Conservation (phyloP, 2,888 invertebrate genomes). For the Siphonodentalium dalli region DNA sequence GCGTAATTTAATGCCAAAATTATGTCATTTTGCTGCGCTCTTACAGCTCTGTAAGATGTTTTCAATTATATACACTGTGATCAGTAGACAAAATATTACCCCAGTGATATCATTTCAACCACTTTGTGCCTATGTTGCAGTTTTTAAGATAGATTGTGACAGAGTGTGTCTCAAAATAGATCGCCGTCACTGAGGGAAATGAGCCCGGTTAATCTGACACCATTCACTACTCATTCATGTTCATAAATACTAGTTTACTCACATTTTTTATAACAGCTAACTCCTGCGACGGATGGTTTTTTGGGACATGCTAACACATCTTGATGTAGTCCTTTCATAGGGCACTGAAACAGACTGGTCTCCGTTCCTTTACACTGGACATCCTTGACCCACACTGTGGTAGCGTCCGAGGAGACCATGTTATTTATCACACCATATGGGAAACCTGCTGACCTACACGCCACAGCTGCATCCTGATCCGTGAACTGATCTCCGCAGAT, state of each 20-base stretch:
- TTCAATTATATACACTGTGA: too few species aligned
- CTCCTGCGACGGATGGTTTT: constrained; percentile 35
- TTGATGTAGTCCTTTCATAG: constrained; percentile 29
- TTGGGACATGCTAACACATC: constrained; percentile 21
- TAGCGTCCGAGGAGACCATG: constrained; percentile 18
- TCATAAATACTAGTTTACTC: constrained; percentile 12
- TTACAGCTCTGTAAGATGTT: too few species aligned
- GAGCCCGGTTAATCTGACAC: too few species aligned
- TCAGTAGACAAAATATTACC: too few species aligned
- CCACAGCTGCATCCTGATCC: constrained; percentile 39
- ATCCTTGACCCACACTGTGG: constrained; percentile 49
- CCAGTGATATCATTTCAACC: too few species aligned
- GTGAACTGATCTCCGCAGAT: constrained; percentile 71
- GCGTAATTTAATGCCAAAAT: too few species aligned
- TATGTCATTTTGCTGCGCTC: too few species aligned
- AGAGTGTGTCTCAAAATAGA: too few species aligned
- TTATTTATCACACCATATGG: constrained; percentile 35
- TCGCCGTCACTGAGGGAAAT: too few species aligned
- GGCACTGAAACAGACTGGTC: constrained; percentile 34
- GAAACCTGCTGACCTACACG: constrained; percentile 45
- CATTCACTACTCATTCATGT: too few species aligned
- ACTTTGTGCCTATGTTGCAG: too few species aligned
- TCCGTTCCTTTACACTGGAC: constrained; percentile 66
- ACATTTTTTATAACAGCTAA: constrained; percentile 45
- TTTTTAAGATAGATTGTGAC: too few species aligned